phyloP scores from a whole-genome alignment of 2,113 vertebrate genomes.

The Neogale vison region DNA sequence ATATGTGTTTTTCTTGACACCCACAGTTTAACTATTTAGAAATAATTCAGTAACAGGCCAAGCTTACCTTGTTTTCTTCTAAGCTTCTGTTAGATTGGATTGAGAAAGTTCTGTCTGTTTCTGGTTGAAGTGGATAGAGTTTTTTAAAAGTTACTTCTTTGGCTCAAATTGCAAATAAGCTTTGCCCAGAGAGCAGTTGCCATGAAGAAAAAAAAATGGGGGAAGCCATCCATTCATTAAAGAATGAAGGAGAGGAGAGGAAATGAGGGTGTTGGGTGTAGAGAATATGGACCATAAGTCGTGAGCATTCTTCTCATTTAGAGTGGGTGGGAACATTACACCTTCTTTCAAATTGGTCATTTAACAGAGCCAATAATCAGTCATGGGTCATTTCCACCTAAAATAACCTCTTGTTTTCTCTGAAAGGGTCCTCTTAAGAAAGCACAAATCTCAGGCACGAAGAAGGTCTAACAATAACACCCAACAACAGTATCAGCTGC shows the following conservation, averaged over 20 bases:
- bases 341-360: slow-evolving; percentile 11
- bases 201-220: slow-evolving; percentile 13
- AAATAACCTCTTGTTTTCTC: slow-evolving; percentile 22
- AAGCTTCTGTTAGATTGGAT: slow-evolving; percentile 13
- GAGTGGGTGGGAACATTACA: neutral
- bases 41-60: slow-evolving; percentile 39
- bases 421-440: slow-evolving; percentile 55
- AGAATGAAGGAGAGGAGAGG: slow-evolving; percentile 36
- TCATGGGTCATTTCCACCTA: slow-evolving; percentile 22
- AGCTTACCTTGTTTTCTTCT: slow-evolving; percentile 28
- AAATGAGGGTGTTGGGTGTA: neutral
- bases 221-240: slow-evolving; percentile 26
- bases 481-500: neutral
- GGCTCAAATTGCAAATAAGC: slow-evolving; percentile 1
- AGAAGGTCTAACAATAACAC: neutral
- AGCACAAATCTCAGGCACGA: neutral
- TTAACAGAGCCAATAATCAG: slow-evolving; percentile 34
- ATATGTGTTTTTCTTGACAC: slow-evolving; percentile 41
- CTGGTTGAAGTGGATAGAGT: neutral
- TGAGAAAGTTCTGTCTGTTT: neutral
- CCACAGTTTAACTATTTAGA: slow-evolving; percentile 44
- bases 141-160: slow-evolving; percentile 34
- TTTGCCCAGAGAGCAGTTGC: neutral
- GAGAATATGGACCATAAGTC: neutral
- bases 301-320: slow-evolving; percentile 47